Evolutionary conservation across 1,140 invertebrate species (phyloP), one percentile per base, ranked within the genome.

Genomic region (Procambarus virginalis): DNA sequence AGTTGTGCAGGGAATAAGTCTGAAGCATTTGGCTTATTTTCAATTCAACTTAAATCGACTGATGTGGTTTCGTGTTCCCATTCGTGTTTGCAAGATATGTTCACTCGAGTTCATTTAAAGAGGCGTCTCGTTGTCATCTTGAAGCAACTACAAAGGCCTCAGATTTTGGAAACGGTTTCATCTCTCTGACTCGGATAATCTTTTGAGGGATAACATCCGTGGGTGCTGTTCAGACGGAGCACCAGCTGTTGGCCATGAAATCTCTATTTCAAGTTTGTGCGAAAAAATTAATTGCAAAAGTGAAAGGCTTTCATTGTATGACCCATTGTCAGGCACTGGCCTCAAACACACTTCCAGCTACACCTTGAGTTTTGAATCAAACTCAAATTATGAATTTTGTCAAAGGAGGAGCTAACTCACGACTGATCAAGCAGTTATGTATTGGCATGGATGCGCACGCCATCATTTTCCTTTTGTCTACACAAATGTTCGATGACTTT

Each of bases 21-120:
- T 55, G 51, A 58, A 70, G 81, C 81, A 34, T 81, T 58, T 58
- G 9, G 79, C 20, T n/a, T 58, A 81, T 58, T 58, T 58, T 9
- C 17, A 58, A 34, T 58, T 55, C 55, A 81, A 22, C 14, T 81
- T 20, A 20, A 81, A 45, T 58, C 20, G 58, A 58, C 79, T 10
- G 79, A 34, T 60, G 14, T 2, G 58, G 34, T 34, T 34, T 34
- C 34, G 34, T 34, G 34, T 34, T 34, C 34, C 34, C 34, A 34
- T 34, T 34, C 34, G 5, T 81, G 49, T 81, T 81, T 81, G 79
- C 51, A 22, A 58, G 51, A 34, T 81, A 58, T 81, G 51, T 81
- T 76, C 75, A 76, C 75, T 45, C 22, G 5, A 2, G 75, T 45
- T 76, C 75, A 76, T 34, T 76, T 76, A 34, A 76, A 34, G 22